Evolutionary conservation across 2,113 vertebrate genomes (phyloP).

Genomic region (Cottus gobio): DNA sequence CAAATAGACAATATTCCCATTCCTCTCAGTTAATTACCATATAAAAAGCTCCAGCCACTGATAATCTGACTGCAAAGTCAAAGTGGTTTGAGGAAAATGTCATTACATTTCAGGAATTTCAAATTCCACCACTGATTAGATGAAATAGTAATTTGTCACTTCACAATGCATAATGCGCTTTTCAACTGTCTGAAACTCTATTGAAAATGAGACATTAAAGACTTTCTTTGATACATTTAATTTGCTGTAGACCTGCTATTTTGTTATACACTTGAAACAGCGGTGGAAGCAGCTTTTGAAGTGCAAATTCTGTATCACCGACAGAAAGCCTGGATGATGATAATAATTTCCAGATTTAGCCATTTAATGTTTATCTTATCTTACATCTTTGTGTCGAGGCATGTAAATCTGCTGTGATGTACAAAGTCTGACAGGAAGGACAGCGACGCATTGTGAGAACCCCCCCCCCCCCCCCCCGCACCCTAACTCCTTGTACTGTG

Average conservation of each 20-base stretch:
- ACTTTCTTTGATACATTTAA: slow-evolving; percentile 67
- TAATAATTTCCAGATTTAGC: slow-evolving; percentile 60
- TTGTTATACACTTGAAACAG: slow-evolving; percentile 60
- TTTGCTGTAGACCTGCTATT: slow-evolving; percentile 54
- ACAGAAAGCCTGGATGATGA: slow-evolving; percentile 44
- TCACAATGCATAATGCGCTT: slow-evolving; percentile 44
- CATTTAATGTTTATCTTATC: slow-evolving; percentile 58
- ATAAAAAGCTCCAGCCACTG: slow-evolving; percentile 70
- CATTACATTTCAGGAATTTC: slow-evolving; percentile 68
- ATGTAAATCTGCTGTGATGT: slow-evolving; percentile 29
- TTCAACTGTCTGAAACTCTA: slow-evolving; percentile 36
- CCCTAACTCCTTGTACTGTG: slow-evolving; percentile 50
- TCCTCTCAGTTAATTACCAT: slow-evolving; percentile 78
- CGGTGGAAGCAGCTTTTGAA: slow-evolving; percentile 61
- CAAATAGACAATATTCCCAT: slow-evolving; percentile 74
- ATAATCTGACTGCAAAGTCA: slow-evolving; percentile 65
- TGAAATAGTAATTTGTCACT: slow-evolving; percentile 68
- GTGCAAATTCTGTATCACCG: slow-evolving; percentile 64
- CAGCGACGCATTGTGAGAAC: slow-evolving; percentile 30
- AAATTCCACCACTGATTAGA: slow-evolving; percentile 70
- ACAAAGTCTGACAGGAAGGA: slow-evolving; percentile 55
- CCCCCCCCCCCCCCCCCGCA: background rate
- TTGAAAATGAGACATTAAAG: slow-evolving; percentile 66
- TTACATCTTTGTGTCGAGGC: slow-evolving; percentile 29
- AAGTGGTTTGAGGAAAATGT: slow-evolving; percentile 72